Evolutionary conservation across 35 echinoderm and acorn worm genomes (phyloP), one percentile per base, ranked within the genome.

Genomic region (Ophiothrix spiculata): DNA sequence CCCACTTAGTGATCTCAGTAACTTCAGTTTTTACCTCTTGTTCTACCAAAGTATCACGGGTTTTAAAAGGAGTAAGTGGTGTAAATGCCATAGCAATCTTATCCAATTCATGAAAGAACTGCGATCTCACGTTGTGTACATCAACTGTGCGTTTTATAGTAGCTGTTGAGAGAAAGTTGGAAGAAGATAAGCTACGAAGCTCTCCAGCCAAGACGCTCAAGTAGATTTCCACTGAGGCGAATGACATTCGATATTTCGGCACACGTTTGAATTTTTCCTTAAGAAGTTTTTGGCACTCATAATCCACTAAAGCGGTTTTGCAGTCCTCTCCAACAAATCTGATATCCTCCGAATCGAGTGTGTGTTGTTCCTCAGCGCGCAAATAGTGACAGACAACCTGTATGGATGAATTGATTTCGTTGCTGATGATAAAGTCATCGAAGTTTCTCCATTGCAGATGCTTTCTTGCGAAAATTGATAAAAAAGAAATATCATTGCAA

Each of bases 301-400:
- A 35, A n/a, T 32, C 36, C 13, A 36, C 21, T 64, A 86, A 32
- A 12, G 73, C 34, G 13, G n/a, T 36, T 21, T 23, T 56, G 0
- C 74, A 35, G 23, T 35, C 35, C 13, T 39, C 14, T 19, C 63
- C 56, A 4, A 39, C 23, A 36, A 76, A 40, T 13, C 19, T 19
- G 35, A 86, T 76, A 34, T 86, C 63, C 25, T 39, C 49, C 42
- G 64, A 38, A 33, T 86, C 84, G 39, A 86, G 64, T 28, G 36
- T 19, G 2, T 36, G 39, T 74, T 77, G 39, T 31, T 77, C 33
- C 35, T 37, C 31, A 11, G 84, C 84, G 42, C 77, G 75, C 32
- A 86, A 76, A 38, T 86, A 86, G 32, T 75, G 63, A 39, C 84
- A 86, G 0, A 86, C 84, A 38, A 86, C 69, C 39, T 86, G 84